Evolutionary conservation across 2,888 invertebrate genomes (phyloP), one percentile per base, ranked within the genome.

Genomic region (Drosophila phalerata): DNA sequence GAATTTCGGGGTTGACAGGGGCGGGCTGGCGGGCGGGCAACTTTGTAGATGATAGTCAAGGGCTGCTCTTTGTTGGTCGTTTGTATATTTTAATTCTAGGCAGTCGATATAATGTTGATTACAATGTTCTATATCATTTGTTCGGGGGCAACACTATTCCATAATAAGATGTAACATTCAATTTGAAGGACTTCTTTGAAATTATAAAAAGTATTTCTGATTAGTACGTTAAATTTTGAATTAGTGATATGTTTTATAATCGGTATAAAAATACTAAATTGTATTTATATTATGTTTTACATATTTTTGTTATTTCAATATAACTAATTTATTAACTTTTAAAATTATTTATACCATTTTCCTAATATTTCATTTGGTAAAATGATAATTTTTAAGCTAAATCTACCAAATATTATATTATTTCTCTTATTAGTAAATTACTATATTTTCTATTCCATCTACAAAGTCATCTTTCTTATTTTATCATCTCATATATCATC

Each of bases 21-120:
- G 2, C 13, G 22, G 42, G 28, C 13, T 22, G 42, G 28, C 17
- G 30, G 38, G 10, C 25, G 17, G 52, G n/a, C 43, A 43, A 34
- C 37, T 37, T 47, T 57, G 34, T 57, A 47, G 57, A 34, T 57
- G 57, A 57, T 57, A 57, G 47, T 25, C 58, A 45, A 76, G 69
- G 43, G 58, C 69, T 73, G 69, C 40, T 64, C 68, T 55, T 49
- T 34, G 69, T 32, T 45, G 43, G 19, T 42, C 45, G 38, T 58
- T 69, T 66, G 62, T 63, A 69, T 61, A 69, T 76, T 76, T 69
- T 40, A 58, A 45, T 68, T 57, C 68, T 47, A 28, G 49, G 19
- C 75, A 57, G 37, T 69, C 56, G 56, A 64, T 74, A 34, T 47
- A 58, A 67, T 56, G 77, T 47, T 56, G 62, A 62, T 63, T 60